These are phyloP conservation scores for Casuarius casuarius DNA, from an alignment of 2,113 vertebrate genomes.

Conservation along the genomic window DNA sequence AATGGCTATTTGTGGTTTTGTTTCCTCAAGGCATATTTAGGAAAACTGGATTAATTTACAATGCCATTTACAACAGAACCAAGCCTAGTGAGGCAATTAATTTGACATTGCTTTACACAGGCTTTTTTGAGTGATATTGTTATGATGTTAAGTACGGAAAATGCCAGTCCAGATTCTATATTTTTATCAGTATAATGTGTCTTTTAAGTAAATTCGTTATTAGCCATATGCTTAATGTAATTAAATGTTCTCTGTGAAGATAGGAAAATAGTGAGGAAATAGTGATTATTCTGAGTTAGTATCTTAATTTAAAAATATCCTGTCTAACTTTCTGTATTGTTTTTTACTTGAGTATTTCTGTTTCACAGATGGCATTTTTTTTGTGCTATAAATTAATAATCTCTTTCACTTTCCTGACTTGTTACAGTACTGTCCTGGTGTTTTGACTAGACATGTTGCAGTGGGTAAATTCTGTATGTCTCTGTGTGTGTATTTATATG, in stretches of 20 bases:
- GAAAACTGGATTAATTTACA: constrained; percentile 57
- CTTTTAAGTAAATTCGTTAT: constrained; percentile 69
- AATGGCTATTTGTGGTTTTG: constrained; percentile 48
- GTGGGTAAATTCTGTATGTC: neutral
- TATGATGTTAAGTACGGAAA: neutral
- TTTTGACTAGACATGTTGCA: constrained; percentile 5
- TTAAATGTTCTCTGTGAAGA: constrained; percentile 31
- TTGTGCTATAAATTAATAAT: neutral
- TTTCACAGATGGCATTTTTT: neutral
- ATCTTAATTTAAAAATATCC: constrained; percentile 36
- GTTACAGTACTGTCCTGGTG: neutral
- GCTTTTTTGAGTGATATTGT: constrained; percentile 5
- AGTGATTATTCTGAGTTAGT: constrained; percentile 58
- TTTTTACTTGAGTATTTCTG: neutral
- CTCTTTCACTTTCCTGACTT: neutral
- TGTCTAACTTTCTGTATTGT: neutral
- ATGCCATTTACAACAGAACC: constrained; percentile 15
- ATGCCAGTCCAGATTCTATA: constrained; percentile 49
- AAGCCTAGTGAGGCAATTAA: neutral
- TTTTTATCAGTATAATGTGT: constrained; percentile 49
- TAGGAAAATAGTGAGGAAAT: constrained; percentile 26
- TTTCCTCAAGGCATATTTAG: constrained; percentile 42
- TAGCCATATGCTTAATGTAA: constrained; percentile 60
- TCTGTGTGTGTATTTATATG: neutral
- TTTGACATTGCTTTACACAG: neutral